Evolutionary conservation across 92 coral and sea anemone species (phyloP).

Genomic region (Pocillopora grandis): DNA sequence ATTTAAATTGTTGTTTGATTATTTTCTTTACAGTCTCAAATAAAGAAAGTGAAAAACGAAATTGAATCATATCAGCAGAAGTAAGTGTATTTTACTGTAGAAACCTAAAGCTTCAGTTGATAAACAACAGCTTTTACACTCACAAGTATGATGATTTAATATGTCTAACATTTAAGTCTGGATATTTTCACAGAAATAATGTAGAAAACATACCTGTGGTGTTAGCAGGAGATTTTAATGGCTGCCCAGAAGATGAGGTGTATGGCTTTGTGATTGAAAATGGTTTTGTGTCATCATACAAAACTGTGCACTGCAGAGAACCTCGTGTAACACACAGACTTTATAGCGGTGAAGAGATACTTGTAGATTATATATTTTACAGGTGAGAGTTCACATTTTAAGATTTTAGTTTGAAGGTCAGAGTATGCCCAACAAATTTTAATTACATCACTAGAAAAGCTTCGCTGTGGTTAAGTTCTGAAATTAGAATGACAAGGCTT

Average conservation of each 20-base stretch:
- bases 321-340: conserved; percentile 90
- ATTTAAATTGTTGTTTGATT: not conserved
- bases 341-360: conserved; percentile 74
- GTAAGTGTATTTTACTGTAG: conserved; percentile 45
- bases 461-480: too few relatives aligned
- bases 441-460: too few relatives aligned
- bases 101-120: too few relatives aligned
- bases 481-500: too few relatives aligned
- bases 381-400: conserved; percentile 49
- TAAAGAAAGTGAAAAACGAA: conserved; percentile 75
- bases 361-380: conserved; percentile 94
- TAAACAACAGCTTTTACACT: too few relatives aligned
- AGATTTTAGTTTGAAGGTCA: too few relatives aligned
- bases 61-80: conserved; percentile 74
- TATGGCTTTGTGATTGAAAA: conserved; percentile 70
- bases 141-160: too few relatives aligned
- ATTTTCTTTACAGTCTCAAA: conserved; percentile 68
- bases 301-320: conserved; percentile 81
- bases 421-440: too few relatives aligned
- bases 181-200: conserved; percentile 51
- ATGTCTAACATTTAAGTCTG: not conserved
- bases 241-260: conserved; percentile 83
- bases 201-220: conserved; percentile 73
- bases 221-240: conserved; percentile 91
- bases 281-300: conserved; percentile 82